Conservation (phyloP, 2,797 vertebrate species). For the Bovichtus diacanthus region DNA sequence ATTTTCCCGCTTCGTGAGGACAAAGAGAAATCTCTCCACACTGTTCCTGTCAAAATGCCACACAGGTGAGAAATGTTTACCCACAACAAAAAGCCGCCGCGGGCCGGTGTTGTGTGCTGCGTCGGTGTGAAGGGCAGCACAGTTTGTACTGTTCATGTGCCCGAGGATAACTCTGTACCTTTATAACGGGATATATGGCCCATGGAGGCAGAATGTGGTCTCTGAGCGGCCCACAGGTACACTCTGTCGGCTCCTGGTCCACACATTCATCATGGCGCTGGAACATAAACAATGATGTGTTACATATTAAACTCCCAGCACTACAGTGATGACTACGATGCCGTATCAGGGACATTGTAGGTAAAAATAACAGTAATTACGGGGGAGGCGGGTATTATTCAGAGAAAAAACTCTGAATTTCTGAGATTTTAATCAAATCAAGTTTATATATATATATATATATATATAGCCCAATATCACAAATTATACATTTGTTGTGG, state of each 20-base stretch:
- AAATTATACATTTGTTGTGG: no score
- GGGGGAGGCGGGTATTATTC: no score
- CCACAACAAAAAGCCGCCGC: slow-evolving; percentile 28
- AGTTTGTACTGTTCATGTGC: slow-evolving; percentile 39
- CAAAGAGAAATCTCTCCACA: slow-evolving; percentile 9
- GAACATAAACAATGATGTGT: slow-evolving; percentile 37
- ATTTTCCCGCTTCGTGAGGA: not conserved
- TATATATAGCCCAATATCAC: no score
- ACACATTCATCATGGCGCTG: slow-evolving; percentile 93
- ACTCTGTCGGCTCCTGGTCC: slow-evolving; percentile 81
- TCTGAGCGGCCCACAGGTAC: slow-evolving; percentile 88
- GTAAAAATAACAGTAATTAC: no score
- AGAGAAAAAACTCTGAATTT: no score
- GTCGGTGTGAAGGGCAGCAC: slow-evolving; percentile 37
- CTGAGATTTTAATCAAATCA: no score
- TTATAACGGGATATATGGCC: slow-evolving; percentile 92
- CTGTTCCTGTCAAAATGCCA: slow-evolving; percentile 12
- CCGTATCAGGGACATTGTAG: no score
- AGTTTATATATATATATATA: no score
- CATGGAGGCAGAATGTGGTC: slow-evolving; percentile 94
- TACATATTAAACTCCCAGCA: slow-evolving; percentile 17
- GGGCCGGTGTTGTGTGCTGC: slow-evolving; percentile 32
- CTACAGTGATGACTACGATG: no score
- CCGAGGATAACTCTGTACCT: slow-evolving; percentile 80
- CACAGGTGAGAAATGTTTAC: slow-evolving; percentile 23